Evolutionary conservation across 2,888 invertebrate genomes (phyloP).

Genomic region (Meta bourneti): DNA sequence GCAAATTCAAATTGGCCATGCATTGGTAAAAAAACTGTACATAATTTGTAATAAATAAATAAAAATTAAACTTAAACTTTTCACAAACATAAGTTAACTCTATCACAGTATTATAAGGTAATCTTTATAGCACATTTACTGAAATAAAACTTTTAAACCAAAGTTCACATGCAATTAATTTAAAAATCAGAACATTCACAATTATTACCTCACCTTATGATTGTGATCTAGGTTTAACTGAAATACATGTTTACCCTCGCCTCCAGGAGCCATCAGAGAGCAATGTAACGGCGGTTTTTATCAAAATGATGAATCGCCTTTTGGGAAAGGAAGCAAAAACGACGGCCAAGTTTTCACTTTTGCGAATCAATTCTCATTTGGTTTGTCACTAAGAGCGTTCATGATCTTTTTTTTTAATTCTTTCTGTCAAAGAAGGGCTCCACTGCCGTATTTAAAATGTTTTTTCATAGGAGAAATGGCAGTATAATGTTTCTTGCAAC

Average conservation of each 20-base stretch:
- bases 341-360: constrained; percentile 38
- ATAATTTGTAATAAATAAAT: too few relatives aligned
- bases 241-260: constrained; percentile 10
- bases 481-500: constrained; percentile 18
- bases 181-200: too few relatives aligned
- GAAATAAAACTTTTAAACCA: too few relatives aligned
- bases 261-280: neutral
- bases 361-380: constrained; percentile 62
- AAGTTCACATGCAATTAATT: too few relatives aligned
- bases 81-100: too few relatives aligned
- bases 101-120: too few relatives aligned
- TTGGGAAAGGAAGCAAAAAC: constrained; percentile 33
- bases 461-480: neutral
- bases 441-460: constrained; percentile 9
- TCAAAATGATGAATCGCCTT: constrained; percentile 48
- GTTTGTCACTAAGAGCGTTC: constrained; percentile 50
- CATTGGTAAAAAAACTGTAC: too few relatives aligned
- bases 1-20: too few relatives aligned
- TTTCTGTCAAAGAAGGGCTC: constrained; percentile 48
- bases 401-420: constrained; percentile 13
- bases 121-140: too few relatives aligned
- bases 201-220: neutral
- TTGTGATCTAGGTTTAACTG: neutral
- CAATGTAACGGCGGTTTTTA: constrained; percentile 45
- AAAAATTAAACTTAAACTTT: too few relatives aligned